phyloP scores from a whole-genome alignment of 2,888 invertebrate genomes.

The Eubasilissa splendida region DNA sequence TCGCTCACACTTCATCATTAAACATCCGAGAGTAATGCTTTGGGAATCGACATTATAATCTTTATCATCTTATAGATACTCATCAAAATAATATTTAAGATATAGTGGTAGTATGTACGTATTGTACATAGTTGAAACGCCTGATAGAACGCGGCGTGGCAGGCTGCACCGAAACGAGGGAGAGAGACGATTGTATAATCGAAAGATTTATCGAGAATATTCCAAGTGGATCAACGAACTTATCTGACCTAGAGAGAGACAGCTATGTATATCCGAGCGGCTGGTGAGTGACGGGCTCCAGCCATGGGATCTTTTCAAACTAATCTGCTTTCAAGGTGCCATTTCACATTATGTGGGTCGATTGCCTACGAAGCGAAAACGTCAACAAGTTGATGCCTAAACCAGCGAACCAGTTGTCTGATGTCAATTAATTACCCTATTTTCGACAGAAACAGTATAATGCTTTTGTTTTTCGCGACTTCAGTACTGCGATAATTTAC shows the following conservation, averaged over 20 bases:
- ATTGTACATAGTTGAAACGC: slow-evolving; percentile 10
- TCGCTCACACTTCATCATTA: no score
- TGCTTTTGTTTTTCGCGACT: no score
- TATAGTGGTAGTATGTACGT: no score
- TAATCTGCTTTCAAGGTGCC: slow-evolving; percentile 27
- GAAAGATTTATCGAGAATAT: slow-evolving; percentile 57
- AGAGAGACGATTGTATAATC: slow-evolving; percentile 55
- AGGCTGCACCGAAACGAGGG: slow-evolving; percentile 11
- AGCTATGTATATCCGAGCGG: slow-evolving; percentile 9
- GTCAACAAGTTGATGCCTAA: slow-evolving; percentile 3
- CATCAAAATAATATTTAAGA: no score
- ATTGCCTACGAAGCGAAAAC: slow-evolving; percentile 35
- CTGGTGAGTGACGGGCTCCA: slow-evolving; percentile 15
- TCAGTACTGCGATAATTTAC: no score
- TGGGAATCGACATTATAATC: no score
- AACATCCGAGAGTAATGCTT: no score
- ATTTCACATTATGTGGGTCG: slow-evolving; percentile 42
- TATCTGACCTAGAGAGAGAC: slow-evolving; percentile 56
- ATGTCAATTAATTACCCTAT: not conserved
- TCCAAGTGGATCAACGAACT: slow-evolving; percentile 58
- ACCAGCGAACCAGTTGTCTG: slow-evolving; percentile 17
- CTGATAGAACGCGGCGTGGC: slow-evolving; percentile 8
- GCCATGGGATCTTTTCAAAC: slow-evolving; percentile 33
- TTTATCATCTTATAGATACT: no score
- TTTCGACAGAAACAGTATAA: not conserved